phyloP scores from a whole-genome alignment of 2,888 invertebrate species.

The Lasius fuliginosus region DNA sequence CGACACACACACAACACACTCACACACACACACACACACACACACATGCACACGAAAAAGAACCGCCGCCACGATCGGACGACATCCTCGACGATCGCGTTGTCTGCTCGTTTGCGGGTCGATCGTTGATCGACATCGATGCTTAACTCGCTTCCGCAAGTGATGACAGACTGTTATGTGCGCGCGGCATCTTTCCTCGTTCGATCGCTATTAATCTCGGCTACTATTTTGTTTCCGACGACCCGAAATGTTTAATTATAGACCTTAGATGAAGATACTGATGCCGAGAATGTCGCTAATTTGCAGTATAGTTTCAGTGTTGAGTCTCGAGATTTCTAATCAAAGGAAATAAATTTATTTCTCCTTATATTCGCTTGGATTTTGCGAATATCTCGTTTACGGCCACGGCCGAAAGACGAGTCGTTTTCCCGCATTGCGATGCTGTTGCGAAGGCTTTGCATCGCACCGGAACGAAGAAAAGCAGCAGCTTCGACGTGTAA shows the following conservation, averaged over 20 bases:
- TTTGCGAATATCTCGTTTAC: neutral
- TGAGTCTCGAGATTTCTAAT: neutral
- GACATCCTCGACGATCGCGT: slow-evolving; percentile 60
- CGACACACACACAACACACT: slow-evolving; percentile 24
- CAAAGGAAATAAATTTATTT: neutral
- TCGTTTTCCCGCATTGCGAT: neutral
- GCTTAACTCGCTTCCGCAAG: slow-evolving; percentile 35
- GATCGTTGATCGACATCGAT: neutral
- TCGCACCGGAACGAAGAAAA: slow-evolving; percentile 25
- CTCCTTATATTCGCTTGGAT: neutral
- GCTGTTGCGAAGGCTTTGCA: neutral
- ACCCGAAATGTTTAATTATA: slow-evolving; percentile 8
- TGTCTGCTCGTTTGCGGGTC: slow-evolving; percentile 23
- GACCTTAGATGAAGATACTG: neutral
- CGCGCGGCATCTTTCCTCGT: slow-evolving; percentile 25
- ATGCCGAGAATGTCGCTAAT: neutral
- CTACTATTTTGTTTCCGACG: slow-evolving; percentile 3
- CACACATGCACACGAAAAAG: slow-evolving; percentile 18
- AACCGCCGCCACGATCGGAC: slow-evolving; percentile 41
- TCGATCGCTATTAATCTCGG: slow-evolving; percentile 20
- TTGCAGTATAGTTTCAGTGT: neutral
- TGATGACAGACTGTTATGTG: slow-evolving; percentile 12
- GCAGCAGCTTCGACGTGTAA: slow-evolving; percentile 19
- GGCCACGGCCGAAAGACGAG: neutral
- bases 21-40: slow-evolving; percentile 24